Percentiles rank a stretch among this genome's conserved stretches.
These are phyloP conservation scores for Nomada fucata DNA, from an alignment of 2,888 invertebrate genomes.

Conservation along the genomic window DNA sequence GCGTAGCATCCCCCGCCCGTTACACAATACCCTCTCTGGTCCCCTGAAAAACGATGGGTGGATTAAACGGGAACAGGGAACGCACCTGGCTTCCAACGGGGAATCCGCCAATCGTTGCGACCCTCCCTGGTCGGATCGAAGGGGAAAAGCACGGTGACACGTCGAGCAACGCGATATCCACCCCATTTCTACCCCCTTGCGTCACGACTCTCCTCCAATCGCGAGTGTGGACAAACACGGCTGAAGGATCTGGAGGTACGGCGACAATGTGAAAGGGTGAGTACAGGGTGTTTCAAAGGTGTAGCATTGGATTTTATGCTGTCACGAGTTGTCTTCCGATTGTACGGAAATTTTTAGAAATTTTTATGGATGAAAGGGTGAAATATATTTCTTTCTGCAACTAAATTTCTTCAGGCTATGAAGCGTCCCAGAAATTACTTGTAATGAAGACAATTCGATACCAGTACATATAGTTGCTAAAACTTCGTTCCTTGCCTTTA, in stretches of 20 bases:
- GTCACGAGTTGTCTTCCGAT: neutral
- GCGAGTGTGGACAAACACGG: slow-evolving; percentile 21
- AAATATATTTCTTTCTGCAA: too few species aligned
- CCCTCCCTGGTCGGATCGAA: slow-evolving; percentile 38
- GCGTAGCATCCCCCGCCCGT: slow-evolving; percentile 82
- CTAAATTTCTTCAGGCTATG: too few species aligned
- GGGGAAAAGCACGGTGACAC: slow-evolving; percentile 62
- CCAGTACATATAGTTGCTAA: too few species aligned
- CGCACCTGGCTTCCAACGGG: slow-evolving; percentile 81
- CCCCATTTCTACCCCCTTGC: slow-evolving; percentile 27
- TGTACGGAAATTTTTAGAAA: neutral
- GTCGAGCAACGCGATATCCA: slow-evolving; percentile 38
- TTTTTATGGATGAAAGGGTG: too few species aligned
- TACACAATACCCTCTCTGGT: slow-evolving; percentile 78
- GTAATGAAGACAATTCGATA: too few species aligned
- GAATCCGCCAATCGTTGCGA: slow-evolving; percentile 76
- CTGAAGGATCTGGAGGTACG: too few species aligned
- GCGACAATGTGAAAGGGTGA: neutral
- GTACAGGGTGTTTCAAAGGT: neutral
- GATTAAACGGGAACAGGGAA: slow-evolving; percentile 79
- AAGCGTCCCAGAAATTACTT: too few species aligned
- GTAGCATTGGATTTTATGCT: neutral
- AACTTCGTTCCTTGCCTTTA: too few species aligned
- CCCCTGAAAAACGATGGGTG: slow-evolving; percentile 79
- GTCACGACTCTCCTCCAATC: slow-evolving; percentile 46